Conservation (phyloP, 2,888 invertebrate species). For the Eulithis testata region DNA sequence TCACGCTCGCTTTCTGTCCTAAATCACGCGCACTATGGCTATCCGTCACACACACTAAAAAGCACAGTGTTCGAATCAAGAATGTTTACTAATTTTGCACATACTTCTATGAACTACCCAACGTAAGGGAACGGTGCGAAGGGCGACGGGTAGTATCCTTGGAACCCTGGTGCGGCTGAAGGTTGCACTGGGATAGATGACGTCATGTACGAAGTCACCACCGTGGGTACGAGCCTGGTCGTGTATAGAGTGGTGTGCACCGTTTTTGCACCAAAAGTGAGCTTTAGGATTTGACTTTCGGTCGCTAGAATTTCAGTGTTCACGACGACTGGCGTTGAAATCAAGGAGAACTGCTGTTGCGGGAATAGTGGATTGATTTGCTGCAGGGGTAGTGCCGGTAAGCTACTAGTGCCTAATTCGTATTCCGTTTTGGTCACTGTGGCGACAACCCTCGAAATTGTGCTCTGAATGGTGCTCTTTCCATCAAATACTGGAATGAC, state of each 20-base stretch:
- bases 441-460: conserved; percentile 91
- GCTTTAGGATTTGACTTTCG: conserved; percentile 91
- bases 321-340: conserved; percentile 91
- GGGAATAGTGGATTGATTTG: conserved; percentile 84
- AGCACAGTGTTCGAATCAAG: conserved; percentile 42
- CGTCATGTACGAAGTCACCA: conserved; percentile 93
- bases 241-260: conserved; percentile 94
- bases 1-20: conserved; percentile 49
- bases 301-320: conserved; percentile 92
- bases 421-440: conserved; percentile 92
- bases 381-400: conserved; percentile 84
- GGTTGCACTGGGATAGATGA: conserved; percentile 90
- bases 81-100: conserved; percentile 26
- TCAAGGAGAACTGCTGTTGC: conserved; percentile 89
- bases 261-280: conserved; percentile 96
- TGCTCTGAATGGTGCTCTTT: conserved; percentile 89
- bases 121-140: conserved; percentile 91
- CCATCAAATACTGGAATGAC: conserved; percentile 92
- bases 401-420: conserved; percentile 89
- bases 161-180: conserved; percentile 85
- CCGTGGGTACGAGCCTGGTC: conserved; percentile 92
- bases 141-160: conserved; percentile 91
- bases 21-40: conserved; percentile 37
- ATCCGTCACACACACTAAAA: conserved; percentile 49
- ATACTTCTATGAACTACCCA: conserved; percentile 78